Base-by-base conservation (phyloP, 1,140 invertebrate genomes). In the Vanessa tameamea region DNA sequence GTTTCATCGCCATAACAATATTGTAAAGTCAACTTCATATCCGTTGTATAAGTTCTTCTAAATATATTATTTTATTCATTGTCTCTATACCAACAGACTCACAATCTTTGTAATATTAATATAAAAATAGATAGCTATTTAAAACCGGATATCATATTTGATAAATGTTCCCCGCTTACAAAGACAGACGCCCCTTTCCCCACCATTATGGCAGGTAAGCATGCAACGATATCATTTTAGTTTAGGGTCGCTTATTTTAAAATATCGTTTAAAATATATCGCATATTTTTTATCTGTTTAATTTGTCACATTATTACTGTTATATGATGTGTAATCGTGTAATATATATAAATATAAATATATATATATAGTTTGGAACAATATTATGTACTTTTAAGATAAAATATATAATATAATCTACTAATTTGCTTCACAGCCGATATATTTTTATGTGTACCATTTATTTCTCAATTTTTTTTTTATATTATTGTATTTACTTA, bases 171-270 rank as follows among this genome's bases (percentile, higher is more conserved):
- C 65, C 53, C 66, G 72, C 59, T 77, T 64, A 69, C 50, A 55
- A 64, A 77, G 75, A 76, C 65, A 72, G 65, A 69, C 65, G 53
- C 73, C 53, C 55, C 26, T 15, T 50, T 23, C 68, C 70, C 65
- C 64, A 47, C 53, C 51, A 57, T 88, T 83, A 88, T 83, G 72
- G 78, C 72, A 23, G 47, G 53, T 71, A 57, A 72, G 55, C 86
- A 88, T 84, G 86, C 86, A 77, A 88, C 72, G 68, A 64, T 81
- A 80, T 83, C 80, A 82, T 86, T 85, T 82, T 78, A 75, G 66
- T 78, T 78, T 66, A 37, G 15, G 69, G 20, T 69, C 53, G 47
- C 16, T 64, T 67, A 69, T 73, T 70, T 51, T 57, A 63, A 72
- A 72, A 43, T 71, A 57, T 50, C 14, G 64, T 50, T 26, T 48